phyloP scores from a whole-genome alignment of 2,888 invertebrate species.

The Drosophila prostipennis region DNA sequence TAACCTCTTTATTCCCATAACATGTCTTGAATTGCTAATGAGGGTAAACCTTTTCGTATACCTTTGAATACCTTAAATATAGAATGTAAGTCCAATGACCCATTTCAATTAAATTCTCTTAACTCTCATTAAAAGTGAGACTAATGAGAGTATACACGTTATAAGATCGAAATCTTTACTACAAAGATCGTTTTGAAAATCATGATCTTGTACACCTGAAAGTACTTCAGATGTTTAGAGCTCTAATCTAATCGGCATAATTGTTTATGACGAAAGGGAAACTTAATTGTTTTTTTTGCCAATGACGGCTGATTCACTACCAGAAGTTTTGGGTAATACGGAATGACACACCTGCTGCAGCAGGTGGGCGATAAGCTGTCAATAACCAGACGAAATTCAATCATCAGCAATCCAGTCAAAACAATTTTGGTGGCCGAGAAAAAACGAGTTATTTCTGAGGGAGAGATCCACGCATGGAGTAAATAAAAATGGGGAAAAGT shows the following conservation, averaged over 20 bases:
- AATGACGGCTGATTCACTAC: slow-evolving; percentile 4
- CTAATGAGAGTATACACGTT: not conserved
- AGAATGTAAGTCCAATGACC: not conserved
- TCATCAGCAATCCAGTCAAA: slow-evolving; percentile 25
- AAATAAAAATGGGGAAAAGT: slow-evolving; percentile 45
- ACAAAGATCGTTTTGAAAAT: not conserved
- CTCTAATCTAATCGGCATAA: slow-evolving; percentile 8
- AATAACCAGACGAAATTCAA: not conserved
- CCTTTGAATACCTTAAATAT: not conserved
- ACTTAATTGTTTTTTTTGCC: slow-evolving; percentile 1
- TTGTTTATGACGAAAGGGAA: slow-evolving; percentile 11
- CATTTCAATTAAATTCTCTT: not conserved
- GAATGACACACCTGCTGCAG: slow-evolving; percentile 23
- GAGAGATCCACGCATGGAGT: slow-evolving; percentile 5
- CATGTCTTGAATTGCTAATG: not conserved
- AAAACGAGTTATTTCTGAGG: slow-evolving; percentile 31
- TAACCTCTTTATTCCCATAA: too few species aligned
- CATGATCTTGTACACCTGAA: not conserved
- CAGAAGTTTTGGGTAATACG: not conserved
- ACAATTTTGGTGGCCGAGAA: slow-evolving; percentile 5
- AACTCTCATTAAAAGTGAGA: not conserved
- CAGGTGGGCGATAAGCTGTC: slow-evolving; percentile 30
- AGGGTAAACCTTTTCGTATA: not conserved
- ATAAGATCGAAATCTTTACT: too few species aligned
- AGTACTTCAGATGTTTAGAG: not conserved